These are phyloP conservation scores for Ptiloglossa arizonensis DNA, from an alignment of 1,140 invertebrate genomes.

Conservation along the genomic window DNA sequence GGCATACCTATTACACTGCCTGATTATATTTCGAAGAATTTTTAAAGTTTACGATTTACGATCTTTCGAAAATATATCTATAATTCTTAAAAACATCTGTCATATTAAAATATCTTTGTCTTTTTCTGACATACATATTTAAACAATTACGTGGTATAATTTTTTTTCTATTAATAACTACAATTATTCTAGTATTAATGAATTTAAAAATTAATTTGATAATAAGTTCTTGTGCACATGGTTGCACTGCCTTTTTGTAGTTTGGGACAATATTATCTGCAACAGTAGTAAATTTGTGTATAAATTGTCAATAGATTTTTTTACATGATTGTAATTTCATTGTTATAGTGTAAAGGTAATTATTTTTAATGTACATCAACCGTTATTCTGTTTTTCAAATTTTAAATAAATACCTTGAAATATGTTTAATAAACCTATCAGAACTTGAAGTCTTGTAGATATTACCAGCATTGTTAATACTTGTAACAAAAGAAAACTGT, in stretches of 20 bases:
- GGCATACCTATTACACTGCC: constrained; percentile 47
- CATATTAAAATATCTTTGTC: not conserved
- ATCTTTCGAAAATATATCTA: constrained; percentile 38
- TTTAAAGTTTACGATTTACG: constrained; percentile 39
- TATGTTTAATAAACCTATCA: constrained; percentile 24
- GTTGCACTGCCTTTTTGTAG: constrained; percentile 28
- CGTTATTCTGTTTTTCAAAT: constrained; percentile 26
- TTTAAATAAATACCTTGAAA: constrained; percentile 9
- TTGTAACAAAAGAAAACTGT: constrained; percentile 36
- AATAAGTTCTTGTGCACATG: not conserved
- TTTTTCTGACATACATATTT: constrained; percentile 6
- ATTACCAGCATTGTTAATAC: constrained; percentile 43
- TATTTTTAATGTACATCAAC: constrained; percentile 17
- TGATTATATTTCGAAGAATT: constrained; percentile 48
- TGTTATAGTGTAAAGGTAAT: not conserved
- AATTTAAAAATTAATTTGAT: not conserved
- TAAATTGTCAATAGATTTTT: constrained; percentile 10
- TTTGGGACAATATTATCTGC: constrained; percentile 10
- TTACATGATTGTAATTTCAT: constrained; percentile 7
- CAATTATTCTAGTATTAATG: not conserved
- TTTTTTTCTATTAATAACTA: constrained; percentile 11
- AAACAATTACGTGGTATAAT: not conserved
- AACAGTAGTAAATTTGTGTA: constrained; percentile 8
- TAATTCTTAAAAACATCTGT: constrained; percentile 37
- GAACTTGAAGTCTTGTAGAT: constrained; percentile 40